Evolutionary conservation across 2,113 vertebrate species (phyloP).

Genomic region (Pelmatolapia mariae): DNA sequence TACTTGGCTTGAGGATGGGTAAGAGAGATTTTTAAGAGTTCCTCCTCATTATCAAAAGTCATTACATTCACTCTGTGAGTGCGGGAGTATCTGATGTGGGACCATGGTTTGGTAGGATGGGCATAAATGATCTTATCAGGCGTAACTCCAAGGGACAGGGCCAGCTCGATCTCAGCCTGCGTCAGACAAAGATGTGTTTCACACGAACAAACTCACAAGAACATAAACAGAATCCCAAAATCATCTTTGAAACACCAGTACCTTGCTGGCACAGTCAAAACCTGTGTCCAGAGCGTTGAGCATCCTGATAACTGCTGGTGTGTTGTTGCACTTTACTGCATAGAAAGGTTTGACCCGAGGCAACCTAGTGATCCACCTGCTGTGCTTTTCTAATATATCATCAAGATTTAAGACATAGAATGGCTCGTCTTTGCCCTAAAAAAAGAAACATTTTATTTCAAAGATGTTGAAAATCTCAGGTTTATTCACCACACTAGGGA

Average conservation of each 20-base stretch:
- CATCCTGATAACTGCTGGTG: constrained; percentile 77
- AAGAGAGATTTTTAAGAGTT: constrained; percentile 83
- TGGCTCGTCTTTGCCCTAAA: neutral
- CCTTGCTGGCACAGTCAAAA: constrained; percentile 92
- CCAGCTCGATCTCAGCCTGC: constrained; percentile 85
- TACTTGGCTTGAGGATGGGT: constrained; percentile 86
- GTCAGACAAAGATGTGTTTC: neutral
- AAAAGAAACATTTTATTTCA: neutral
- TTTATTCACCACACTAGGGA: neutral
- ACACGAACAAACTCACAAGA: neutral
- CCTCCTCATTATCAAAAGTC: constrained; percentile 92
- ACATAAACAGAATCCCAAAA: neutral
- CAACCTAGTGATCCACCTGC: constrained; percentile 78
- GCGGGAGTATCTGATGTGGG: constrained; percentile 87
- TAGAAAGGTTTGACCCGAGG: constrained; percentile 87
- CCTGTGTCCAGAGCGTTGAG: constrained; percentile 79
- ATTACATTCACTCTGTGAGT: constrained; percentile 83
- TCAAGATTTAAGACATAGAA: neutral
- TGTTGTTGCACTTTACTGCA: constrained; percentile 87
- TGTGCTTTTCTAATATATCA: constrained; percentile 62
- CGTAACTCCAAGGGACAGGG: constrained; percentile 81
- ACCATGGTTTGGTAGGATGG: constrained; percentile 86
- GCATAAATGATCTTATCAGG: constrained; percentile 87
- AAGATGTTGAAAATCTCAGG: neutral
- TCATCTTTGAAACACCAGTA: constrained; percentile 9